Evolutionary conservation across 2,888 invertebrate species (phyloP).

Genomic region (Macaria liturata): DNA sequence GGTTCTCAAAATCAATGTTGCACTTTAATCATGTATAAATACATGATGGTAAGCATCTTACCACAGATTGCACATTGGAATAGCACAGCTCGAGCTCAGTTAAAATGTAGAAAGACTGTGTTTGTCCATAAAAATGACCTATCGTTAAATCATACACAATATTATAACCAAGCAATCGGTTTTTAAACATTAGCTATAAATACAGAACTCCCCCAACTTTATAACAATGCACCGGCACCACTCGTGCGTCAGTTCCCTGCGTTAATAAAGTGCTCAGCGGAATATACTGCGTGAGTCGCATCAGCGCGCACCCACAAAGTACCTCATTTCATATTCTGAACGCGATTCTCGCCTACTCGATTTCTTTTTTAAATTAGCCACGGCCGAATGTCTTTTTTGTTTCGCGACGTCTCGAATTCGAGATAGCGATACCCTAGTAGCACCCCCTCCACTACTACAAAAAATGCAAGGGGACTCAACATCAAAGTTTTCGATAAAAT

Average conservation of each 20-base stretch:
- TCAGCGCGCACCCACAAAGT: conserved; percentile 77
- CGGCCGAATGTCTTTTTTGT: conserved; percentile 78
- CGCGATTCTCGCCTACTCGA: conserved; percentile 67
- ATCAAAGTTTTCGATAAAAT: conserved; percentile 55
- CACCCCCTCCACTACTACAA: conserved; percentile 25
- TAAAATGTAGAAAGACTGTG: no score
- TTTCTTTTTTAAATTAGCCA: conserved; percentile 82
- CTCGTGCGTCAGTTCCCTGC: conserved; percentile 49
- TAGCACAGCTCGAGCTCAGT: no score
- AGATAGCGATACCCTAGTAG: conserved; percentile 53
- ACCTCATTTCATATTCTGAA: conserved; percentile 68
- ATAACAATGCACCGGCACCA: conserved; percentile 42
- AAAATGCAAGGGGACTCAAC: conserved; percentile 49
- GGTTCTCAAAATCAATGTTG: no score
- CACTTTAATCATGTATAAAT: no score
- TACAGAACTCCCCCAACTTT: conserved; percentile 12
- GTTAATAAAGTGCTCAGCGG: conserved; percentile 73
- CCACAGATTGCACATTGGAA: no score
- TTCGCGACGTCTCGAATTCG: conserved; percentile 54
- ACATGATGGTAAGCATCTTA: no score
- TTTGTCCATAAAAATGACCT: no score
- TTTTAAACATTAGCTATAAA: conserved; percentile 24
- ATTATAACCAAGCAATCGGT: conserved; percentile 7
- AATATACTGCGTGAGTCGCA: conserved; percentile 63
- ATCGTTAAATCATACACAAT: no score